Base-by-base conservation (phyloP, 2,888 invertebrate species). In the Luperina testacea region DNA sequence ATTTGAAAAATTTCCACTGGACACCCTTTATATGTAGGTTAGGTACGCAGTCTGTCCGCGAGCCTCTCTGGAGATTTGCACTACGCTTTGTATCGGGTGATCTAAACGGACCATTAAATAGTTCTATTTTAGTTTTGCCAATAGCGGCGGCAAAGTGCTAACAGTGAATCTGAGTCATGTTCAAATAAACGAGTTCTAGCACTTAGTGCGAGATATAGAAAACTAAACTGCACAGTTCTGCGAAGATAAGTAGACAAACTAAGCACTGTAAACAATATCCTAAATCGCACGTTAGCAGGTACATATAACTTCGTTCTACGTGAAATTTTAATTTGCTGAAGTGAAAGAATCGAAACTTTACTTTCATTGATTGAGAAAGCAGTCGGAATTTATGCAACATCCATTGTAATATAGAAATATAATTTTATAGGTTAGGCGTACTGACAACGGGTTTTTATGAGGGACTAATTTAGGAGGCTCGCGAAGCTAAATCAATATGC, bases 361-460 rank as follows among this genome's bases (percentile, higher is more conserved):
- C 92, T 92, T 92, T 91, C 92, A 88, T 91, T 90, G 78, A 90
- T 86, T 82, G 90, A 87, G 92, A 93, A 93, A 93, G 93, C 85
- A 85, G 87, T 83, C 69, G 81, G 90, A 88, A 91, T 92, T 89
- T 91, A 92, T 92, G 89, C 86, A 82, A 78, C 53, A 76, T 77
- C 87, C 81, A 92, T 92, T 91, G 91, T 91, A 83, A 88, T 82
- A 86, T 78, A 89, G 85, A 88, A 84, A 87, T 88, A 88, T 83
- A 48, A 85, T 89, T 90, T 89, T 89, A 89, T 84, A 78, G 83
- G 80, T 80, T 83, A 78, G 81, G 27, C 67, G 45, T 77, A 86
- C 64, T 78, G 73, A 74, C 70, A 80, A 79, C 74, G 45, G 57
- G 75, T 69, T 81, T 85, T 81, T 88, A 83, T 75, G 80, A 69